A percentile compares a stretch with the other conserved stretches of the same genome.
These are phyloP conservation scores for Drosophila percnosoma DNA, from an alignment of 2,888 invertebrate species.

Conservation along the genomic window DNA sequence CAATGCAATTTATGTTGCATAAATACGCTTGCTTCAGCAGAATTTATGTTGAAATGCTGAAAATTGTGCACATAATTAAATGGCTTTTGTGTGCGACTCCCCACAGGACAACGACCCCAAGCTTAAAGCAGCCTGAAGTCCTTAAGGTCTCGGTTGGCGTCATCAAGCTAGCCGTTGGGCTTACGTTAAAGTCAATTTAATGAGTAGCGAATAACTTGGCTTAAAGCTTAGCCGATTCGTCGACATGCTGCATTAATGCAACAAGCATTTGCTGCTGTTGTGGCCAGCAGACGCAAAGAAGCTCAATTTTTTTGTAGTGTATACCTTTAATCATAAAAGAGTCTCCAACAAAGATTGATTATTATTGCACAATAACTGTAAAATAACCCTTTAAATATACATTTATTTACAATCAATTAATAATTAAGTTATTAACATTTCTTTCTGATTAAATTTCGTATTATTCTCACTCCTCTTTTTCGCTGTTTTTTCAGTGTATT, in stretches of 20 bases:
- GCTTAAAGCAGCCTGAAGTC: background rate
- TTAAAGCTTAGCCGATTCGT: background rate
- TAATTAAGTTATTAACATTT: background rate
- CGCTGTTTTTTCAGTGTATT: background rate
- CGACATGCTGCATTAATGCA: background rate
- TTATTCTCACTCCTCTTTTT: background rate
- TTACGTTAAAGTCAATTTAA: background rate
- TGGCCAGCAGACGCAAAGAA: background rate
- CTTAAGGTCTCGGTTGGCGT: background rate
- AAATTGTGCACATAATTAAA: background rate
- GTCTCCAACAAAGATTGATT: background rate
- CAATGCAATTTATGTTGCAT: background rate
- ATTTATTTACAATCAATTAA: background rate
- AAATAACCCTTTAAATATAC: too few species aligned
- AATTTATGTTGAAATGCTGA: background rate
- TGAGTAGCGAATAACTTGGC: background rate
- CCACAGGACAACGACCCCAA: background rate
- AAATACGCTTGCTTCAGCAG: background rate
- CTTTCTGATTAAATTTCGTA: background rate
- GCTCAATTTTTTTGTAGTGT: background rate
- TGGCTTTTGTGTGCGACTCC: background rate
- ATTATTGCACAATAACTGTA: background rate
- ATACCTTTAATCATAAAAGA: too few species aligned
- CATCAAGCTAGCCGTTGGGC: background rate
- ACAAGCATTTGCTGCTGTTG: background rate